Base-by-base conservation (phyloP, 2,888 invertebrate species). In the Xylota sylvarum region DNA sequence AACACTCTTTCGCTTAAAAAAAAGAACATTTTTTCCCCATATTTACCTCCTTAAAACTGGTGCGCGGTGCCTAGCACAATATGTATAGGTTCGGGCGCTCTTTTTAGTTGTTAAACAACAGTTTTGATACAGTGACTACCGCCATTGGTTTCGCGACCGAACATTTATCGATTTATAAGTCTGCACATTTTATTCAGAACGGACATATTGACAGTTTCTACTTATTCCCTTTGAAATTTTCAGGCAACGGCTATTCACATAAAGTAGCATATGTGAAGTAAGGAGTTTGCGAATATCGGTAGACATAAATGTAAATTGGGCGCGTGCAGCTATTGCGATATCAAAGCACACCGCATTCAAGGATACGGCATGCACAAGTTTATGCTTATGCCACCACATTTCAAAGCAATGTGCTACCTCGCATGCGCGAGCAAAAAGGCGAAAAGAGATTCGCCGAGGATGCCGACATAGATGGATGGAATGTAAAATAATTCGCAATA, bases 291-390 rank as follows among this genome's bases (percentile, higher is more conserved):
- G 83, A 87, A 87, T 83, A 90, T 92, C 92, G 91, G 91, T 90
- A 90, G 92, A 92, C 91, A 92, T 92, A 92, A 92, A 92, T 92
- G 92, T 92, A 92, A 92, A 92, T 92, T 92, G 92, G 92, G 92
- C 92, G 92, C 92, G 92, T 92, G 92, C 92, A 92, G 92, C 92
- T 92, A 91, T 92, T 92, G 91, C 91, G 90, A 91, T 92, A 92
- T 92, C 92, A 92, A 92, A 92, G 92, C 89, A 90, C 88, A 88
- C 91, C 91, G 91, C 87, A 83, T 69, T 64, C 64, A 87, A 83
- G 83, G 83, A 87, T 79, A 87, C 87, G 74, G 70, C 83, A 78
- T 83, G 83, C 86, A 78, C 86, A 78, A 83, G 82, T 83, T 82
- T 79, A 83, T 87, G 78, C 83, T 87, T 83, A 86, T 86, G 86